phyloP scores from a whole-genome alignment of 2,797 vertebrate species.

The Remorina albescens region DNA sequence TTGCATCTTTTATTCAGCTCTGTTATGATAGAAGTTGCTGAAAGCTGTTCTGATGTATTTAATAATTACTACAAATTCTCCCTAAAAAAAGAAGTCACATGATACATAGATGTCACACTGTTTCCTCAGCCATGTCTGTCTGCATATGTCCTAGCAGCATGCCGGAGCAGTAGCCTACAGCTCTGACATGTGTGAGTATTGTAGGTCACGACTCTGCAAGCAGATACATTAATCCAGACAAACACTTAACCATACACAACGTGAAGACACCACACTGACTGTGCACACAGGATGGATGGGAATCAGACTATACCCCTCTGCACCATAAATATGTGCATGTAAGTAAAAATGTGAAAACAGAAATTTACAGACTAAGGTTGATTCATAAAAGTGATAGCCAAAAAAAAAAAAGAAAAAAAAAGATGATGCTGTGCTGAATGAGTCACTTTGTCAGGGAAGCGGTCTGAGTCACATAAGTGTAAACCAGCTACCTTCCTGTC shows the following conservation, averaged over 20 bases:
- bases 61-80: neutral
- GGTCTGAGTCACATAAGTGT: constrained; percentile 23
- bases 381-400: neutral
- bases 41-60: constrained; percentile 3
- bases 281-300: neutral
- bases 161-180: constrained; percentile 8
- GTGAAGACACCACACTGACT: constrained; percentile 28
- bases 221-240: constrained; percentile 32
- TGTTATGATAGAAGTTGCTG: neutral
- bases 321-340: neutral
- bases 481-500: constrained; percentile 35
- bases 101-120: constrained; percentile 1
- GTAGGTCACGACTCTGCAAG: constrained; percentile 50
- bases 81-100: constrained; percentile 5
- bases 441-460: constrained; percentile 38
- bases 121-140: constrained; percentile 51
- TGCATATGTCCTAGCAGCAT: constrained; percentile 40
- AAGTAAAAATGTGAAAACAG: neutral
- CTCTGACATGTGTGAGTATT: constrained; percentile 59
- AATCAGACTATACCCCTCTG: neutral
- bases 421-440: neutral
- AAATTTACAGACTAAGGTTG: neutral
- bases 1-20: neutral
- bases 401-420: neutral
- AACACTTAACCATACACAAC: constrained; percentile 21